Evolutionary conservation across 2,113 vertebrate genomes (phyloP), one percentile per base, ranked within the genome.

Genomic region (Onychostoma macrolepis): DNA sequence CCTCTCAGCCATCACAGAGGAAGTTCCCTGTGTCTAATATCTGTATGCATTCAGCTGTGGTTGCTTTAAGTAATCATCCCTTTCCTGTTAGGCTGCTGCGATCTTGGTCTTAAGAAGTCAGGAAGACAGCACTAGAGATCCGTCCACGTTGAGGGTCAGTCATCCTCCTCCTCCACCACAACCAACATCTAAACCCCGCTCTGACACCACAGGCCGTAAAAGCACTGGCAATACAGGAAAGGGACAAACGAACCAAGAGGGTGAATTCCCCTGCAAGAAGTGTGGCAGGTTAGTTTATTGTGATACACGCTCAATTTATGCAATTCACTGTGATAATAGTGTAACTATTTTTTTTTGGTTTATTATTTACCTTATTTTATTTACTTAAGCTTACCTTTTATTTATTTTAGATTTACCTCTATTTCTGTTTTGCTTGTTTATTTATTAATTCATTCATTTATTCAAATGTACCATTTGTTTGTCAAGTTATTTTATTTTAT

Each of bases 191-290:
- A 95, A 95, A 90, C 90, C 95, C 0, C 95, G 94, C 43, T 92
- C 94, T 38, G 93, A 94, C 41, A 50, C 93, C 92, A 88, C 90
- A 36, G 94, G 36, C 41, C 91, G 96, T 85, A 95, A 94, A 93
- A 92, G 91, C 63, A 87, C 95, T 45, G 69, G 90, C 81, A 94
- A 92, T 0, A 88, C 90, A 86, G 95, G 45, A 92, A 98, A 98
- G 89, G 91, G 45, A 56, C 88, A 95, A 3, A 94, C 94, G n/a
- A 95, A 90, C 61, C 96, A 95, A 89, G 98, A 99, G 89, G 98
- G 96, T 77, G 97, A 96, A n/a, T 99, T 99, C 93, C 98, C 98
- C 72, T 99, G 98, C 95, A 99, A 99, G 96, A 99, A 99, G 90
- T 99, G 98, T 77, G 98, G 98, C 95, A 98, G 98, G 98, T 99